These are phyloP conservation scores for Chrysochloris asiatica DNA, from an alignment of 2,113 vertebrate species.

Conservation along the genomic window DNA sequence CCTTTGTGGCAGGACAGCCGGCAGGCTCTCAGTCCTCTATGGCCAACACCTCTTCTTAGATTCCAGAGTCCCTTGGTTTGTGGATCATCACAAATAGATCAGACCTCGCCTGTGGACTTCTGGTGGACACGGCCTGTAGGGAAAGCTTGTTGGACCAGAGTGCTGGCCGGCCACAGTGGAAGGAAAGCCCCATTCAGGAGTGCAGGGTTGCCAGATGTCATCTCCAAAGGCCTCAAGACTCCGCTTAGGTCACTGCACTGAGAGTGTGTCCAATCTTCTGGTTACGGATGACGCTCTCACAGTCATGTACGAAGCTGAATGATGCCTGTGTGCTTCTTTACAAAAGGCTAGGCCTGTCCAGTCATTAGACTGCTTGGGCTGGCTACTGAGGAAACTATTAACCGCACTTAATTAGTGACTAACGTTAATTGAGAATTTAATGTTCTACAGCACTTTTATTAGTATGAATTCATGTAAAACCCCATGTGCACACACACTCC, in stretches of 20 bases:
- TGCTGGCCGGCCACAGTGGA: not conserved
- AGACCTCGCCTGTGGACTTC: not conserved
- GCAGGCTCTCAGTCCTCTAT: rapidly evolving
- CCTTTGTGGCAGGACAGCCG: not conserved
- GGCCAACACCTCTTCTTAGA: not conserved
- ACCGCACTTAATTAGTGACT: not conserved
- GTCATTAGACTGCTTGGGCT: too few species aligned
- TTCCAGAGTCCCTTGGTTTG: not conserved
- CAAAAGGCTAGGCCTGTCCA: too few species aligned
- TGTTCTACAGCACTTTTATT: not conserved
- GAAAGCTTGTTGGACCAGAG: not conserved
- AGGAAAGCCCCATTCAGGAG: too few species aligned
- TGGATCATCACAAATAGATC: not conserved
- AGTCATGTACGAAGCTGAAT: not conserved
- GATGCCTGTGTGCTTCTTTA: too few species aligned
- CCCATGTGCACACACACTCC: too few species aligned
- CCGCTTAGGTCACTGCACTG: not conserved
- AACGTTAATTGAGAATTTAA: not conserved
- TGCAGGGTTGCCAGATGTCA: not conserved
- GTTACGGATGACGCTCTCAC: not conserved
- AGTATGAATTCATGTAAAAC: too few species aligned
- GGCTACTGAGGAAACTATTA: not conserved
- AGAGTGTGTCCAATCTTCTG: not conserved
- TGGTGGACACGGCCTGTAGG: too few species aligned
- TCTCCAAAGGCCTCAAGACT: not conserved